phyloP scores from a whole-genome alignment of 2,888 invertebrate species.

The Drosophila nr. medialis region DNA sequence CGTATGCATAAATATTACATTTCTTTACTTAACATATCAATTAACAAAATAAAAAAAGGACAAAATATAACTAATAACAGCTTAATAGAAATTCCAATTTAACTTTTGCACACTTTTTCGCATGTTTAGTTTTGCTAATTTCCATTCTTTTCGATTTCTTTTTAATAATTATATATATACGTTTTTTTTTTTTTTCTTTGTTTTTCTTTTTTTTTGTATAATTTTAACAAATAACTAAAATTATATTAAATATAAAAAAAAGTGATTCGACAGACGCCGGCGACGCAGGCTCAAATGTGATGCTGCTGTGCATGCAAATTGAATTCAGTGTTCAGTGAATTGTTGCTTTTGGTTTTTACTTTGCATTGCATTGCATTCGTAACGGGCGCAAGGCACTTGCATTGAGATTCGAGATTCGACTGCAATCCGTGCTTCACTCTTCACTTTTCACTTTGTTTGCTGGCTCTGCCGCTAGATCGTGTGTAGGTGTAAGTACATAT shows the following conservation, averaged over 20 bases:
- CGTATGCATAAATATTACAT: constrained; percentile 64
- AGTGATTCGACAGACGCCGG: constrained; percentile 41
- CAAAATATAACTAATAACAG: constrained; percentile 52
- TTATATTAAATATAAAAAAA: constrained; percentile 67
- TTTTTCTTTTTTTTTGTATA: constrained; percentile 8
- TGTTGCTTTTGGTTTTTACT: constrained; percentile 11
- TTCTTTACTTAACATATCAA: constrained; percentile 67
- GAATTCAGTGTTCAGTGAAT: constrained; percentile 22
- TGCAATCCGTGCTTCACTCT: background rate
- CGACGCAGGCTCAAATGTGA: constrained; percentile 61
- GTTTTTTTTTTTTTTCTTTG: background rate
- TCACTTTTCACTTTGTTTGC: constrained; percentile 4
- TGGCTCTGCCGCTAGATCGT: constrained; percentile 27
- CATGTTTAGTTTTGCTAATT: constrained; percentile 26
- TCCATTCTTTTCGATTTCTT: constrained; percentile 10
- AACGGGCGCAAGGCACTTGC: constrained; percentile 40
- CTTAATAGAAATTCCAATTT: constrained; percentile 51
- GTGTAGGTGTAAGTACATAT: constrained; percentile 10
- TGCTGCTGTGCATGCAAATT: constrained; percentile 10
- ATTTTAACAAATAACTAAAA: constrained; percentile 69
- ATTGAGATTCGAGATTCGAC: constrained; percentile 24
- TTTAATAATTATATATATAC: background rate
- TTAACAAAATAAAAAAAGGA: constrained; percentile 35
- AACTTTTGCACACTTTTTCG: constrained; percentile 23
- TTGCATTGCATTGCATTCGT: constrained; percentile 38